Percentiles rank a stretch among this genome's conserved stretches.
Evolutionary conservation across 2,113 vertebrate species (phyloP).

Genomic region (Mobula hypostoma): DNA sequence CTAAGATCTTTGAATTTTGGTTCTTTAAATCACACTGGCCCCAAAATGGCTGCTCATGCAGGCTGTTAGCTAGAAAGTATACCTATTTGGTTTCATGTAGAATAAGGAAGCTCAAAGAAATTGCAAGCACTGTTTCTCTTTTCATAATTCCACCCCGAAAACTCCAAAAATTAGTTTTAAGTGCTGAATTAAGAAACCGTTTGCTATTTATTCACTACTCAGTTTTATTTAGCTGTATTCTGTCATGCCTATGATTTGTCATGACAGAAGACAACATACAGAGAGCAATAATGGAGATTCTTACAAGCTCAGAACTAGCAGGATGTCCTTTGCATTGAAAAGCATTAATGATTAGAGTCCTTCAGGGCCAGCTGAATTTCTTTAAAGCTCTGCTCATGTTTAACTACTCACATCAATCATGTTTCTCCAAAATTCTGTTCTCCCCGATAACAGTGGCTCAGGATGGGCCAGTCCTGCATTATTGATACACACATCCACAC

Average conservation of each 20-base stretch:
- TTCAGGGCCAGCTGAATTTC: neutral
- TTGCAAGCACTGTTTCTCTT: neutral
- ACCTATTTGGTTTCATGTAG: neutral
- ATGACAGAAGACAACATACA: neutral
- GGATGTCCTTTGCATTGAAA: neutral
- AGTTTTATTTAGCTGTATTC: neutral
- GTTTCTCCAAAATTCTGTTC: constrained; percentile 81
- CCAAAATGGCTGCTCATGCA: neutral
- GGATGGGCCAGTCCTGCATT: constrained; percentile 83
- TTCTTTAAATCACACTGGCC: neutral
- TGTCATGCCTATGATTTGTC: neutral
- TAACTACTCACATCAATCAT: constrained; percentile 81
- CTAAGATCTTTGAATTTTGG: neutral
- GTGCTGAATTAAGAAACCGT: neutral
- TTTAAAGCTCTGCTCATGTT: neutral
- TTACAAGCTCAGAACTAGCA: neutral
- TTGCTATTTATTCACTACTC: neutral
- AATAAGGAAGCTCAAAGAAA: neutral
- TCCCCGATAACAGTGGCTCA: constrained; percentile 78
- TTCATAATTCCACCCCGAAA: neutral
- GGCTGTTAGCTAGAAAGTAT: neutral
- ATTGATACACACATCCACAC: constrained; percentile 93
- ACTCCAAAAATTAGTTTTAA: neutral
- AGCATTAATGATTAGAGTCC: neutral
- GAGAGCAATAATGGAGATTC: neutral